A percentile compares a stretch with the other conserved stretches of the same genome.
These are phyloP conservation scores for Trichopria drosophilae DNA, from an alignment of 2,888 invertebrate genomes.

Conservation along the genomic window DNA sequence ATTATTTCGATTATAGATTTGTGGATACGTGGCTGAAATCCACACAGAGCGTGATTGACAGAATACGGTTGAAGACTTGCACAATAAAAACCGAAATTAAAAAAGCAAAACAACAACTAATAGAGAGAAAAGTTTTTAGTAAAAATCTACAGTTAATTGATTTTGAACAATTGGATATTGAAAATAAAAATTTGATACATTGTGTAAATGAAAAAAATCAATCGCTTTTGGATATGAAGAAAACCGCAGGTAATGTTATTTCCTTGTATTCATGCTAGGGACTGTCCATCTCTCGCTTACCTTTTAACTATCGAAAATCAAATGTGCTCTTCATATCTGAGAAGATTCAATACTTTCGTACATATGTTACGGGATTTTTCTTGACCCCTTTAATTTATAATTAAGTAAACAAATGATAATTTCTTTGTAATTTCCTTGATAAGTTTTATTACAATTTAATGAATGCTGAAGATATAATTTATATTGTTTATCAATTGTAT, in stretches of 20 bases:
- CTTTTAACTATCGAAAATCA: too few relatives aligned
- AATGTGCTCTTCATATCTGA: too few relatives aligned
- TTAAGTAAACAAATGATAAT: too few relatives aligned
- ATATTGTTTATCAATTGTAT: too few relatives aligned
- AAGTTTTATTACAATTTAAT: too few relatives aligned
- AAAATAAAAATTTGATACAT: slow-evolving; percentile 62
- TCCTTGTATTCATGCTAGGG: too few relatives aligned
- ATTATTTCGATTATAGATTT: slow-evolving; percentile 59
- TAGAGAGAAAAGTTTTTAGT: slow-evolving; percentile 63
- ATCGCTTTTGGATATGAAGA: slow-evolving; percentile 64
- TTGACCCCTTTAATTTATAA: too few relatives aligned
- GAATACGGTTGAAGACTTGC: slow-evolving; percentile 63
- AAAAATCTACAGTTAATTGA: slow-evolving; percentile 66
- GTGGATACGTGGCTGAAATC: slow-evolving; percentile 67
- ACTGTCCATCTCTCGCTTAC: too few relatives aligned
- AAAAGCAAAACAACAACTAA: slow-evolving; percentile 62
- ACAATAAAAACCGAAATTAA: slow-evolving; percentile 62
- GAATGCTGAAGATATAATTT: too few relatives aligned
- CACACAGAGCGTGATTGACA: slow-evolving; percentile 63
- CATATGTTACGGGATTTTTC: too few relatives aligned
- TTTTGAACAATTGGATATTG: slow-evolving; percentile 67
- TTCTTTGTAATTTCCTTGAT: too few relatives aligned
- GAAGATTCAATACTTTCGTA: too few relatives aligned
- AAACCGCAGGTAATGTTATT: slow-evolving; percentile 63
- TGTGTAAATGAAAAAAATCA: slow-evolving; percentile 63